Conservation (phyloP, 1,140 invertebrate genomes). For the Drosophila lacteicornis region DNA sequence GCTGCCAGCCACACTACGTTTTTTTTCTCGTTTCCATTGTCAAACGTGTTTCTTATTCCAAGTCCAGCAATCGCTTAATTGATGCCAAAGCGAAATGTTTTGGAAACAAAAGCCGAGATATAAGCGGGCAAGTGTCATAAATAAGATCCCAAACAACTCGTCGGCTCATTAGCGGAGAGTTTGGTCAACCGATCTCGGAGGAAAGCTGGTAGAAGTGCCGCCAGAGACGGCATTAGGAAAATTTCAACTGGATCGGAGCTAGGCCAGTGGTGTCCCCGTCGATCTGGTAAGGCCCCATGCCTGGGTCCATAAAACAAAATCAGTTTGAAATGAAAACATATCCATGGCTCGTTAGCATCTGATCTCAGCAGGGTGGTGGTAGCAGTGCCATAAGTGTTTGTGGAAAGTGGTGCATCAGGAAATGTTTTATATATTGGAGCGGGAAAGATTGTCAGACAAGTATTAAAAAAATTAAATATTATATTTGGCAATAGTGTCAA, state of each 20-base stretch:
- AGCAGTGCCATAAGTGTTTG: slow-evolving; percentile 11
- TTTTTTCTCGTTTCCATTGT: slow-evolving; percentile 13
- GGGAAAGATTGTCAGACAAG: background rate
- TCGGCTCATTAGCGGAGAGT: slow-evolving; percentile 63
- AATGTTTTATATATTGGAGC: background rate
- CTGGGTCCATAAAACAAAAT: slow-evolving; percentile 57
- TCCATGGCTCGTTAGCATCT: slow-evolving; percentile 51
- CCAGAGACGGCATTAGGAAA: slow-evolving; percentile 19
- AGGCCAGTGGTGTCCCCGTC: slow-evolving; percentile 33
- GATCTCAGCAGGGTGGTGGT: slow-evolving; percentile 51
- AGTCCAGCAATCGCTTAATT: slow-evolving; percentile 58
- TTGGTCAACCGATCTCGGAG: background rate
- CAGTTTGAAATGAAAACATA: slow-evolving; percentile 61
- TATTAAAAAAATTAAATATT: background rate
- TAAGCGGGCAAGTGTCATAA: slow-evolving; percentile 57
- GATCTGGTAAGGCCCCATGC: slow-evolving; percentile 48
- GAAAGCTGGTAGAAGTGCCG: slow-evolving; percentile 21
- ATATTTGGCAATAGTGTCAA: too few species aligned
- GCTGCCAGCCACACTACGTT: slow-evolving; percentile 25
- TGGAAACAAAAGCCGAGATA: slow-evolving; percentile 75
- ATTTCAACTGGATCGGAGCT: slow-evolving; percentile 27
- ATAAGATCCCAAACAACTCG: slow-evolving; percentile 56
- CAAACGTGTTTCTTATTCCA: slow-evolving; percentile 58
- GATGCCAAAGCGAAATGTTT: slow-evolving; percentile 73
- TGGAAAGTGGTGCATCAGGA: slow-evolving; percentile 22